Evolutionary conservation across 2,113 vertebrate species (phyloP).

Genomic region (Pituophis catenifer): DNA sequence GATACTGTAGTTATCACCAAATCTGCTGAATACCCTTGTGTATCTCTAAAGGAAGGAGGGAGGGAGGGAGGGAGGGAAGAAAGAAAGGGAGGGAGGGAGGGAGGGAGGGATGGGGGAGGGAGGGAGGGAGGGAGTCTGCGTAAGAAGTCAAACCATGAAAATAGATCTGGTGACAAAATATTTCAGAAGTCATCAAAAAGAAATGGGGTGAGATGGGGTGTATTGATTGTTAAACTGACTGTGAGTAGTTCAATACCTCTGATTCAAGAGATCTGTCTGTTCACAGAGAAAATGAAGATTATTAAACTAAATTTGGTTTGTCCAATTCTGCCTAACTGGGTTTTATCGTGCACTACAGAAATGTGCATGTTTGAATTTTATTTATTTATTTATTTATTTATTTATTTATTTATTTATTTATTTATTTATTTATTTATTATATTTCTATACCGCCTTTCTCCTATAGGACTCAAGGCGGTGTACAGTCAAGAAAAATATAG

Average conservation of each 20-base stretch:
- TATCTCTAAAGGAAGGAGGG: not conserved
- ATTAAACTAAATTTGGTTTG: not conserved
- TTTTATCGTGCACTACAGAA: not conserved
- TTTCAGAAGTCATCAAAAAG: not conserved
- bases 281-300: not conserved
- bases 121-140: not conserved
- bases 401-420: too few relatives aligned
- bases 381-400: too few relatives aligned
- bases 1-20: not conserved
- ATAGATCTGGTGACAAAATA: not conserved
- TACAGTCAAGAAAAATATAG: too few relatives aligned
- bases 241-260: not conserved
- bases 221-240: not conserved
- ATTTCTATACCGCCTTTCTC: too few relatives aligned
- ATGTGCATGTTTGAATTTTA: not conserved
- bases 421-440: too few relatives aligned
- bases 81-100: not conserved
- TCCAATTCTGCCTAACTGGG: not conserved
- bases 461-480: too few relatives aligned
- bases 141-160: not conserved
- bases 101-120: accelerated
- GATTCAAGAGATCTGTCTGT: not conserved
- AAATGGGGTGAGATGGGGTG: not conserved
- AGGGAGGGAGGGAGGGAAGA: not conserved
- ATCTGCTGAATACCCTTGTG: not conserved